Percentiles rank a stretch among this genome's conserved stretches.
phyloP scores from a whole-genome alignment of 2,113 vertebrate genomes.

The Balaenoptera acutorostrata region DNA sequence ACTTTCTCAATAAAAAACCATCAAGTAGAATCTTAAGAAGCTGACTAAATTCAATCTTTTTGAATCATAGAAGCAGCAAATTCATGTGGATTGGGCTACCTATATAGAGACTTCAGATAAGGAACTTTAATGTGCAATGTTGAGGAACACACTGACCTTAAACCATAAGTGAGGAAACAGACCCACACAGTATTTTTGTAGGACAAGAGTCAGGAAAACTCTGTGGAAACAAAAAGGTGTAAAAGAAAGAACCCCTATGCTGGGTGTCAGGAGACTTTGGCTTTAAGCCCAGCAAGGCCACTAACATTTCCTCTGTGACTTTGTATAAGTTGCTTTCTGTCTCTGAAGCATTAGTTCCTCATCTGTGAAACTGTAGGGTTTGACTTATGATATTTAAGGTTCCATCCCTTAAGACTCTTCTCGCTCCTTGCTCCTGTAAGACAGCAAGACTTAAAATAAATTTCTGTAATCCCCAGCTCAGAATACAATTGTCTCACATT shows the following conservation, averaged over 20 bases:
- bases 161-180: not conserved
- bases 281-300: not conserved
- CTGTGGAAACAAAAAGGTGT: not conserved
- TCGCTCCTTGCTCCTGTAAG: not conserved
- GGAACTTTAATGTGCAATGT: not conserved
- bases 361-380: not conserved
- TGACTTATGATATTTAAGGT: not conserved
- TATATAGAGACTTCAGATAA: not conserved
- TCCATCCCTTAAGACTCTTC: not conserved
- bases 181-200: not conserved
- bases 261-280: not conserved
- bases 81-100: not conserved
- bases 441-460: not conserved
- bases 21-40: not conserved
- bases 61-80: not conserved
- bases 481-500: not conserved
- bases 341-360: not conserved
- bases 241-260: not conserved
- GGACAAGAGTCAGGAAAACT: not conserved
- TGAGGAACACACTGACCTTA: not conserved
- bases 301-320: not conserved
- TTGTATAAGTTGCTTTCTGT: not conserved
- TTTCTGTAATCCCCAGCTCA: not conserved
- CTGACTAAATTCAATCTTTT: not conserved
- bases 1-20: not conserved